These are phyloP conservation scores for Oxygymnocypris stewartii DNA, from an alignment of 2,113 vertebrate genomes.

Conservation along the genomic window DNA sequence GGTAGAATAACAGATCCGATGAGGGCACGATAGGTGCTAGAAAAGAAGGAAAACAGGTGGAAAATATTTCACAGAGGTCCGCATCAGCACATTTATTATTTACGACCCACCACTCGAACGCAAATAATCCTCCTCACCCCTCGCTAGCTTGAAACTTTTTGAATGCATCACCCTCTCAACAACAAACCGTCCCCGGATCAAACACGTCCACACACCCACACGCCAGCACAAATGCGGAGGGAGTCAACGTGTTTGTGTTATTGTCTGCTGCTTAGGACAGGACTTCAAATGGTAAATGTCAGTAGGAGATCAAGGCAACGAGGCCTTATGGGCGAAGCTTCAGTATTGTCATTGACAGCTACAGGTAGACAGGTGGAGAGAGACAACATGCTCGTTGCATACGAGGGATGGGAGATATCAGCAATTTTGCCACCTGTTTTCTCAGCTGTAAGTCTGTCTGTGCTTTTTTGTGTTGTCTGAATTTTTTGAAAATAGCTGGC, in stretches of 20 bases:
- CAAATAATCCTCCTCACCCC: conserved; percentile 50
- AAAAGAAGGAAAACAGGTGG: conserved; percentile 1
- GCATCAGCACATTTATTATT: conserved; percentile 33
- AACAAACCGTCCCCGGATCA: conserved; percentile 44
- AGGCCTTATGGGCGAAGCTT: conserved; percentile 68
- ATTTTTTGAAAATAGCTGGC: neutral
- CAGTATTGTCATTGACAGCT: conserved; percentile 72
- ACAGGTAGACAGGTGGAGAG: conserved; percentile 69
- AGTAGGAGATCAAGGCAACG: conserved; percentile 57
- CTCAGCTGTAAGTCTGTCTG: conserved; percentile 30
- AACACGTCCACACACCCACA: conserved; percentile 43
- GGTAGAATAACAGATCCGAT: conserved; percentile 2
- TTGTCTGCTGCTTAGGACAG: conserved; percentile 51
- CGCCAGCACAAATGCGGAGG: conserved; percentile 20
- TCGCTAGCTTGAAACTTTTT: conserved; percentile 15
- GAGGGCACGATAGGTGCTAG: neutral
- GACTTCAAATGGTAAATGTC: conserved; percentile 70
- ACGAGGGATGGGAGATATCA: conserved; percentile 24
- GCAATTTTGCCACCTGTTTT: conserved; percentile 23
- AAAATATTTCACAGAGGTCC: conserved; percentile 26
- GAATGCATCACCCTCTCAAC: conserved; percentile 40
- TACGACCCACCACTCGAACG: neutral
- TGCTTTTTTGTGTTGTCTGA: conserved; percentile 29
- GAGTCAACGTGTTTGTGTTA: conserved; percentile 46
- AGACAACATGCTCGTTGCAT: conserved; percentile 8